Conservation (phyloP, 2,797 vertebrate genomes). For the Xiphophorus birchmanni region DNA sequence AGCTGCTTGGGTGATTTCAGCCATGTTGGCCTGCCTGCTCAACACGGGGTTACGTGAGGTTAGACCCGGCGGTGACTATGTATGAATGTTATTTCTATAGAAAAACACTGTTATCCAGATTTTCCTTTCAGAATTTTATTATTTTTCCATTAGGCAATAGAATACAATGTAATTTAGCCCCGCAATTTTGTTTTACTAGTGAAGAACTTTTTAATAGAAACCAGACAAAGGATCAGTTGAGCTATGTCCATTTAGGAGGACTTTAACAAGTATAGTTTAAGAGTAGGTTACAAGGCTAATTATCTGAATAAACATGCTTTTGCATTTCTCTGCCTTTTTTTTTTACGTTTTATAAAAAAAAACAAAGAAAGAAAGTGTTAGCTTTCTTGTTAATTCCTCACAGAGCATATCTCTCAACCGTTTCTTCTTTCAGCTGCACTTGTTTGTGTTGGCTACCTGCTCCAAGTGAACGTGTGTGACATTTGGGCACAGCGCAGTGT, state of each 20-base stretch:
- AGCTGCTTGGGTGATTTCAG: conserved; percentile 52
- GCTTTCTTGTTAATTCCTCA: conserved; percentile 43
- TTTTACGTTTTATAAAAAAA: conserved; percentile 37
- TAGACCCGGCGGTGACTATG: conserved; percentile 51
- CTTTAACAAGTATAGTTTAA: conserved; percentile 64
- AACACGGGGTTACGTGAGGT: conserved; percentile 63
- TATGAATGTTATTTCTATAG: conserved; percentile 48
- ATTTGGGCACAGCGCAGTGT: conserved; percentile 74
- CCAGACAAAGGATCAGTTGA: conserved; percentile 51
- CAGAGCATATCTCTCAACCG: conserved; percentile 46
- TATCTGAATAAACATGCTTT: conserved; percentile 59
- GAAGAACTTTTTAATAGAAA: conserved; percentile 58
- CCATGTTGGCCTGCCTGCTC: conserved; percentile 44
- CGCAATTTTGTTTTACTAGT: conserved; percentile 57
- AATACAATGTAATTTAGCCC: conserved; percentile 47
- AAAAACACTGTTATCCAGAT: conserved; percentile 28
- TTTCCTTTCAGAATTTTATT: conserved; percentile 25
- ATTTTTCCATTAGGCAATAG: conserved; percentile 52
- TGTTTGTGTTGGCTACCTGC: conserved; percentile 65
- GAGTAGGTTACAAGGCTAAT: conserved; percentile 58
- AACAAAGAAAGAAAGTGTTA: conserved; percentile 38
- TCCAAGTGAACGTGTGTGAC: conserved; percentile 74
- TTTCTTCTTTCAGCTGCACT: conserved; percentile 54
- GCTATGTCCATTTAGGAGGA: conserved; percentile 60
- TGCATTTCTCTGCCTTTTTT: conserved; percentile 20